Evolutionary conservation across 2,113 vertebrate genomes (phyloP).

Genomic region (Hucho hucho): DNA sequence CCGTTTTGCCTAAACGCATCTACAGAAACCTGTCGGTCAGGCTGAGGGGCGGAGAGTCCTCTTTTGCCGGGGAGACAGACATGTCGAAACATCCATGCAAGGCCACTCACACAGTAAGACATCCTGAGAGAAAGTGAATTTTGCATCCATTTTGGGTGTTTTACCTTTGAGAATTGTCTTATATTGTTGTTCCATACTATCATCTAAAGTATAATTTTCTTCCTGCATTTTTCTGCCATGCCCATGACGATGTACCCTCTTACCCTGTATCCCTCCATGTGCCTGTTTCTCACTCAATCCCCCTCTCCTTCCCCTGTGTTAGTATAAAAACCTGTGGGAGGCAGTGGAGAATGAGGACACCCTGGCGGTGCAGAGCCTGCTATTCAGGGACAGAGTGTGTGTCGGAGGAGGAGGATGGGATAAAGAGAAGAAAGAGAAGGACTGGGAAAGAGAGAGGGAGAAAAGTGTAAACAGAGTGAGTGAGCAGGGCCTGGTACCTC

Average conservation of each 20-base stretch:
- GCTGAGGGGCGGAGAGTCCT: conserved; percentile 63
- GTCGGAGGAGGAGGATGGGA: conserved; percentile 49
- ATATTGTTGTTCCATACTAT: not conserved
- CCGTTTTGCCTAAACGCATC: conserved; percentile 74
- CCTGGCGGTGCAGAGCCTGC: conserved; percentile 68
- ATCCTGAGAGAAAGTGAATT: not conserved
- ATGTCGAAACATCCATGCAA: conserved; percentile 47
- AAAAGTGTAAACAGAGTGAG: conserved; percentile 68
- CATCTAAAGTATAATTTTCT: too few relatives aligned
- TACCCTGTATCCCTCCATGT: not conserved
- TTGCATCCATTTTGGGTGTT: not conserved
- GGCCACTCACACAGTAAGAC: conserved; percentile 61
- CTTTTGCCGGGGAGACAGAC: conserved; percentile 31
- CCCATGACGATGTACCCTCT: not conserved
- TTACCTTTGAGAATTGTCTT: not conserved
- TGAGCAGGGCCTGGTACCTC: conserved; percentile 73
- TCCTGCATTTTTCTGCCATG: not conserved
- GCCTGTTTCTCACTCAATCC: not conserved
- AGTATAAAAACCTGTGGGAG: conserved; percentile 75
- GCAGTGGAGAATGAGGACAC: conserved; percentile 77
- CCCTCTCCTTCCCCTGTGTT: conserved; percentile 14
- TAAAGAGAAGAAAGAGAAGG: conserved; percentile 57
- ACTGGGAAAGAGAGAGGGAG: conserved; percentile 59
- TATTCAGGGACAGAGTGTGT: conserved; percentile 55
- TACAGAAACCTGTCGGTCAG: conserved; percentile 76